Conservation (phyloP, 2,797 vertebrate genomes). For the Halcyon leucocephala region DNA sequence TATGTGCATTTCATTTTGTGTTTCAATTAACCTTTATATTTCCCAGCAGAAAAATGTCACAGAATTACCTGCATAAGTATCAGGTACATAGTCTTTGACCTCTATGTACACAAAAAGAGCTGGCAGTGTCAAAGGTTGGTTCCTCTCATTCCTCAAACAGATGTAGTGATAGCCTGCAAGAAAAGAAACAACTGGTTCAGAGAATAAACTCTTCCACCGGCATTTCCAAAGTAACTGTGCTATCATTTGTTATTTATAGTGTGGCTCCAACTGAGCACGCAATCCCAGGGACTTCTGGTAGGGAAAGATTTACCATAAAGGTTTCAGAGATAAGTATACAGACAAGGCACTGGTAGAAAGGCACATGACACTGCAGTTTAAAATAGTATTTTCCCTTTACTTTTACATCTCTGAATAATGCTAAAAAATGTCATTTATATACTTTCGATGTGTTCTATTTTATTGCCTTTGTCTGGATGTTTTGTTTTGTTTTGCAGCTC, state of each 20-base stretch:
- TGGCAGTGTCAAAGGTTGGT: constrained; percentile 90
- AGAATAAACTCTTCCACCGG: background rate
- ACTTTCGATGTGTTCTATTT: background rate
- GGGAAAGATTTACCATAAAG: background rate
- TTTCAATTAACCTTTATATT: background rate
- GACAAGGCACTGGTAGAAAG: background rate
- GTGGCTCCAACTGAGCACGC: background rate
- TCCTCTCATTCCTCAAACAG: constrained; percentile 94
- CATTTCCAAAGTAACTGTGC: background rate
- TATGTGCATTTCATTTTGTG: background rate
- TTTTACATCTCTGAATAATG: background rate
- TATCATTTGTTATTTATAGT: background rate
- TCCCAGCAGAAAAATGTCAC: background rate
- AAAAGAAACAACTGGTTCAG: background rate
- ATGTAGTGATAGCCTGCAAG: constrained; percentile 94
- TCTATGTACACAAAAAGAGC: constrained; percentile 96
- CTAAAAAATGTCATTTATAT: background rate
- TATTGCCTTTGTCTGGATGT: background rate
- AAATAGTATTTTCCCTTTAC: background rate
- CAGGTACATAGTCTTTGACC: constrained; percentile 97
- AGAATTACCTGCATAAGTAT: constrained; percentile 92
- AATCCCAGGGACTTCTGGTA: background rate
- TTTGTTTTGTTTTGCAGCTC: background rate
- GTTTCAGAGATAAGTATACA: background rate
- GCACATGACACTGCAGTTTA: background rate